These are phyloP conservation scores for Dromaius novaehollandiae DNA, from an alignment of 2,113 vertebrate genomes.

Conservation along the genomic window DNA sequence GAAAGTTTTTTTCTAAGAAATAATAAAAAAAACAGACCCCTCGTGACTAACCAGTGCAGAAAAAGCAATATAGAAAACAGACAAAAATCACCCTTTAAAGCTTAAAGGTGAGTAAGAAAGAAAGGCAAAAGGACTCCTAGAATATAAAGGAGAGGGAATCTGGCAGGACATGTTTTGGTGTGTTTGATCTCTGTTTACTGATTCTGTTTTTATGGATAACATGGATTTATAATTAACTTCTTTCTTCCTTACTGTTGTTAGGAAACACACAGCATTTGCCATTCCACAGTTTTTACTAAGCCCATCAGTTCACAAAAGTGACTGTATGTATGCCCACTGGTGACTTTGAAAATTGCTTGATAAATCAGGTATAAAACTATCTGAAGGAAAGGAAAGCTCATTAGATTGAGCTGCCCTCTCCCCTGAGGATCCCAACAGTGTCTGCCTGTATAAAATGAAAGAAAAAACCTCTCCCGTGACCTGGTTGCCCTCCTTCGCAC, in stretches of 20 bases:
- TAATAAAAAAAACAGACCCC: no score
- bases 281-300: not conserved
- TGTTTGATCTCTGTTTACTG: not conserved
- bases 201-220: not conserved
- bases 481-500: not conserved
- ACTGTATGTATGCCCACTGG: not conserved
- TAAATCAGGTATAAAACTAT: not conserved
- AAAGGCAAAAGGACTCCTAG: not conserved
- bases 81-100: not conserved
- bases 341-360: not conserved
- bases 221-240: rapidly evolving
- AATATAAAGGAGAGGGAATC: not conserved
- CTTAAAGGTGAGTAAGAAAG: not conserved
- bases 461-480: rapidly evolving
- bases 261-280: not conserved
- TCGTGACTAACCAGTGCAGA: not conserved
- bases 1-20: not conserved
- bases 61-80: not conserved
- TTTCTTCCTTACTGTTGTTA: not conserved
- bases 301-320: not conserved
- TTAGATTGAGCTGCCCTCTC: not conserved
- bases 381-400: not conserved
- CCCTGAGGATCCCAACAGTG: not conserved
- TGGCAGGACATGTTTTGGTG: not conserved
- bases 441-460: not conserved